These are phyloP conservation scores for Neuroscelio doddi DNA, from an alignment of 2,888 invertebrate species.

Conservation along the genomic window DNA sequence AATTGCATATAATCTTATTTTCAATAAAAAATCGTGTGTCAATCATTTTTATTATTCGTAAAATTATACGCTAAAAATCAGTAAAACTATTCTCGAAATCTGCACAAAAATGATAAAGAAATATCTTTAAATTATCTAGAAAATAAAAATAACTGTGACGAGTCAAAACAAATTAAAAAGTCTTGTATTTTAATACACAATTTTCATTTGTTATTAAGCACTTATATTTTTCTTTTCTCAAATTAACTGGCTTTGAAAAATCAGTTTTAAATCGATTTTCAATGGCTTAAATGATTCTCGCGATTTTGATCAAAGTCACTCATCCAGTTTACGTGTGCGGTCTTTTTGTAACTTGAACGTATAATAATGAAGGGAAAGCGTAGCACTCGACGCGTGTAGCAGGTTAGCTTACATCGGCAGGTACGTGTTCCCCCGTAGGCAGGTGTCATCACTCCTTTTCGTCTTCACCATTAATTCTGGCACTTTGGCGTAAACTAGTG, in stretches of 20 bases:
- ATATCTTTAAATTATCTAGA: no score
- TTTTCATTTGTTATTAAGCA: no score
- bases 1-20: no score
- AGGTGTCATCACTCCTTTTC: constrained; percentile 43
- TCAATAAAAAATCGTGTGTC: no score
- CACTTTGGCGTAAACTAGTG: constrained; percentile 40
- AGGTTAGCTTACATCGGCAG: constrained; percentile 44
- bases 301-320: constrained; percentile 34
- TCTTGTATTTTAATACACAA: no score
- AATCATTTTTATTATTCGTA: no score
- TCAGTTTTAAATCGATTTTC: constrained; percentile 2
- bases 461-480: constrained; percentile 34
- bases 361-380: constrained; percentile 42
- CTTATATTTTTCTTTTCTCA: neutral
- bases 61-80: no score
- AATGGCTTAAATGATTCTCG: constrained; percentile 10
- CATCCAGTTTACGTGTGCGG: constrained; percentile 37
- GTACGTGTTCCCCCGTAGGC: constrained; percentile 35
- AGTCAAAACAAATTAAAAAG: no score
- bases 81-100: no score
- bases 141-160: no score
- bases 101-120: no score
- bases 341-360: constrained; percentile 34
- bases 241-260: no score
- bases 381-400: constrained; percentile 30